Evolutionary conservation across 2,888 invertebrate genomes (phyloP).

Genomic region (Andrena hattorfiana): DNA sequence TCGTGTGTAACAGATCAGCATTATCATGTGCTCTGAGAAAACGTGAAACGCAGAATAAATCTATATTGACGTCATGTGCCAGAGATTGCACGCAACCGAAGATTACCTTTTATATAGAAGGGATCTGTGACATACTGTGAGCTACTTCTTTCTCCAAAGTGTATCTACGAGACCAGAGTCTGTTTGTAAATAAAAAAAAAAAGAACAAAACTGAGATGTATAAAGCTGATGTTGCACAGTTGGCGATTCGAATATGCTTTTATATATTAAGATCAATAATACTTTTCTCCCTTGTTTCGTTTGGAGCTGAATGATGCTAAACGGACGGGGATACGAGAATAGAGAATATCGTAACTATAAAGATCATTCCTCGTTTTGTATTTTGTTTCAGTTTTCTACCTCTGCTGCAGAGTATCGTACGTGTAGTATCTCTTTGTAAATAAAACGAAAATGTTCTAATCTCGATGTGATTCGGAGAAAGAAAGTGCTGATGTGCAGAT

Average conservation of each 20-base stretch:
- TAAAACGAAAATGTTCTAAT: slow-evolving; percentile 58
- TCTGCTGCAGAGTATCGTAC: slow-evolving; percentile 55
- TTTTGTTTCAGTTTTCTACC: slow-evolving; percentile 64
- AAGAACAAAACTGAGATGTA: slow-evolving; percentile 29
- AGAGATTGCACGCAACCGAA: slow-evolving; percentile 40
- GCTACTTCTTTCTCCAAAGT: slow-evolving; percentile 72
- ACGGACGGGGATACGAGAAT: slow-evolving; percentile 25
- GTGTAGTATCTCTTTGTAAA: slow-evolving; percentile 58
- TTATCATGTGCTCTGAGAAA: slow-evolving; percentile 27
- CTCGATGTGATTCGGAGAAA: slow-evolving; percentile 64
- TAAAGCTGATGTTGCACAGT: slow-evolving; percentile 58
- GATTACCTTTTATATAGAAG: slow-evolving; percentile 48
- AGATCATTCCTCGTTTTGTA: slow-evolving; percentile 59
- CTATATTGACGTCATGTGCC: slow-evolving; percentile 50
- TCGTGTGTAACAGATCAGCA: slow-evolving; percentile 40
- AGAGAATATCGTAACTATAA: slow-evolving; percentile 44
- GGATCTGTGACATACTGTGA: slow-evolving; percentile 60
- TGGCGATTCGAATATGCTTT: slow-evolving; percentile 60
- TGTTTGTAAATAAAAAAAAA: slow-evolving; percentile 68
- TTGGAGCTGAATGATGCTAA: slow-evolving; percentile 16
- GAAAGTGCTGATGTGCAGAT: slow-evolving; percentile 59
- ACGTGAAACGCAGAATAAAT: slow-evolving; percentile 34
- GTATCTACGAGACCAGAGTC: slow-evolving; percentile 52
- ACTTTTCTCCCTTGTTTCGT: slow-evolving; percentile 52
- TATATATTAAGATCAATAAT: slow-evolving; percentile 49